Evolutionary conservation across 2,888 invertebrate genomes (phyloP).

Genomic region (Chrysotoxum bicinctum): DNA sequence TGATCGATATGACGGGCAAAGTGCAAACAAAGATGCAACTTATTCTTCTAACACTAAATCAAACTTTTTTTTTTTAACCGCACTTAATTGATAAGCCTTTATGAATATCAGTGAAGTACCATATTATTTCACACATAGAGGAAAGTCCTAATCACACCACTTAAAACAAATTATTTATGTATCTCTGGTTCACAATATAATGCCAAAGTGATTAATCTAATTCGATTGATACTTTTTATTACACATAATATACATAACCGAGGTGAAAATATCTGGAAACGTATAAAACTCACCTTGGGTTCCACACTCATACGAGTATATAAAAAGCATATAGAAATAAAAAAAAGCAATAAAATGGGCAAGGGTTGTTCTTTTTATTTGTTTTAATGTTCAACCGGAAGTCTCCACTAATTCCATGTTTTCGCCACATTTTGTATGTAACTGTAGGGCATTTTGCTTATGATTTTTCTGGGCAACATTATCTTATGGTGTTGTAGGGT

Average conservation of each 20-base stretch:
- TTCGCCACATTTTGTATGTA: slow-evolving; percentile 21
- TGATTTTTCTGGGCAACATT: not conserved
- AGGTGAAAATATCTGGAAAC: slow-evolving; percentile 43
- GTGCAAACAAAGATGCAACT: slow-evolving; percentile 24
- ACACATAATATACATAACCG: slow-evolving; percentile 50
- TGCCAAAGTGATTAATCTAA: slow-evolving; percentile 47
- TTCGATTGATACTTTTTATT: slow-evolving; percentile 34
- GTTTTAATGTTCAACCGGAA: slow-evolving; percentile 54
- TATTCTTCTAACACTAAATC: not conserved
- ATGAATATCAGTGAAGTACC: not conserved
- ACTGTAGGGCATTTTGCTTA: not conserved
- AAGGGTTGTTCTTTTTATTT: slow-evolving; percentile 47
- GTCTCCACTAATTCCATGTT: slow-evolving; percentile 64
- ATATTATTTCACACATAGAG: not conserved
- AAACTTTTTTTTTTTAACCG: not conserved
- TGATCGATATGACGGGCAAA: slow-evolving; percentile 22
- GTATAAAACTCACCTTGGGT: slow-evolving; percentile 47
- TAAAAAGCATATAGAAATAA: slow-evolving; percentile 25
- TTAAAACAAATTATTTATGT: not conserved
- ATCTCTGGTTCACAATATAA: slow-evolving; percentile 11
- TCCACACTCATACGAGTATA: slow-evolving; percentile 50
- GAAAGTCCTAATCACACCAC: not conserved
- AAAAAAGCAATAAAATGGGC: slow-evolving; percentile 51
- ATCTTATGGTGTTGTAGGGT: not conserved
- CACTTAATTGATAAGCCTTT: not conserved